These are phyloP conservation scores for Delia radicum DNA, from an alignment of 1,140 invertebrate genomes.

Conservation along the genomic window DNA sequence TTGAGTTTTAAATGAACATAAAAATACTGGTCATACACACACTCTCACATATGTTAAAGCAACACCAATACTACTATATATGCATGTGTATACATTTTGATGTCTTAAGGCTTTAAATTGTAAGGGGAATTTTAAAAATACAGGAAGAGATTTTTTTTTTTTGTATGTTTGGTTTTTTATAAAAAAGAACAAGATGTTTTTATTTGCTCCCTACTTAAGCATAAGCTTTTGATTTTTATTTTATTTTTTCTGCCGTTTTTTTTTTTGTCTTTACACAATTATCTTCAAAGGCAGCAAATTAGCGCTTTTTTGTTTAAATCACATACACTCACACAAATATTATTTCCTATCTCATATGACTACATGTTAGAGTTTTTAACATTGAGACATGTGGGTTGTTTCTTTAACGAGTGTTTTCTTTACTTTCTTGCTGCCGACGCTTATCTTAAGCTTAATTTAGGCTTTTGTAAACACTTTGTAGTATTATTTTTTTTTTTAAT, in stretches of 20 bases:
- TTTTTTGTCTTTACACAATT: background rate
- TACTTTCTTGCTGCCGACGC: no score
- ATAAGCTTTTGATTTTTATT: background rate
- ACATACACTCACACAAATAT: background rate
- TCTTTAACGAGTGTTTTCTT: no score
- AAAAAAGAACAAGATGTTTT: background rate
- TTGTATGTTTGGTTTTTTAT: no score
- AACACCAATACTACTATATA: background rate
- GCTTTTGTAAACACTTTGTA: background rate
- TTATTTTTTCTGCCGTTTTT: background rate
- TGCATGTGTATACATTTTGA: no score
- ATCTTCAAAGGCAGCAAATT: background rate
- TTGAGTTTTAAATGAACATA: slow-evolving; percentile 10
- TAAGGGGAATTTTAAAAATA: background rate
- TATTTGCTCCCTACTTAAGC: background rate
- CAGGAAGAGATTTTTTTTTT: background rate
- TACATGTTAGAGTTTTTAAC: background rate
- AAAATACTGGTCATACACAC: background rate
- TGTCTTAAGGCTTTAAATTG: background rate
- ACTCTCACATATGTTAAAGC: background rate
- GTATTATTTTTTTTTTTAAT: no score
- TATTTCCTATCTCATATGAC: background rate
- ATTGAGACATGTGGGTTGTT: no score
- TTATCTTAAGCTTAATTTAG: background rate
- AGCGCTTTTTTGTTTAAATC: background rate